Percentiles rank a stretch among this genome's conserved stretches.
Conservation (phyloP, 2,113 vertebrate species). For the Leptobrachium ailaonicum region DNA sequence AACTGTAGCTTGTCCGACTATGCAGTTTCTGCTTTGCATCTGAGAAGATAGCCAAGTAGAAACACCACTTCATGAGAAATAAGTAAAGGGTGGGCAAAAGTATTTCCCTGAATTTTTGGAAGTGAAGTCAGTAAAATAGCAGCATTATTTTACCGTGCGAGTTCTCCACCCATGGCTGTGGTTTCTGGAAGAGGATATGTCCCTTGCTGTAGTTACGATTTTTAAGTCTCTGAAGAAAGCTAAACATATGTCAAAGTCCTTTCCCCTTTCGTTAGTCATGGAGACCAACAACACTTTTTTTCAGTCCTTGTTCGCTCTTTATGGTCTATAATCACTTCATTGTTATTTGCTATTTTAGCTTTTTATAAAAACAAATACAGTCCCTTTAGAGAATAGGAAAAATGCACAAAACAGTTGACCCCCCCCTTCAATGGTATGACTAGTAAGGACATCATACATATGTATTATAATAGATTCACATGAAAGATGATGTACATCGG, state of each 20-base stretch:
- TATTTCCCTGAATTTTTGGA: slow-evolving; percentile 56
- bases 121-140: slow-evolving; percentile 44
- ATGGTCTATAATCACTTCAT: too few species aligned
- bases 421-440: too few species aligned
- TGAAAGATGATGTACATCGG: too few species aligned
- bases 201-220: background rate
- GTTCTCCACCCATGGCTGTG: slow-evolving; percentile 3
- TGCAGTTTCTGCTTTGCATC: slow-evolving; percentile 37
- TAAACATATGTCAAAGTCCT: background rate
- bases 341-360: too few species aligned
- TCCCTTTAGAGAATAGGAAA: too few species aligned
- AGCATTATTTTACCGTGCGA: background rate
- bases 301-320: too few species aligned
- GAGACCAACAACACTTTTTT: too few species aligned
- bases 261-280: background rate
- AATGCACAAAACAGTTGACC: too few species aligned
- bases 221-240: background rate
- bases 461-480: too few species aligned
- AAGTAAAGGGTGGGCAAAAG: slow-evolving; percentile 35
- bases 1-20: slow-evolving; percentile 23
- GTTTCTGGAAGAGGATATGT: slow-evolving; percentile 1
- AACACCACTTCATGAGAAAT: slow-evolving; percentile 54
- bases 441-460: too few species aligned
- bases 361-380: too few species aligned
- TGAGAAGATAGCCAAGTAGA: slow-evolving; percentile 40